Conservation (phyloP, 2,888 invertebrate species). For the Sisyra terminalis region DNA sequence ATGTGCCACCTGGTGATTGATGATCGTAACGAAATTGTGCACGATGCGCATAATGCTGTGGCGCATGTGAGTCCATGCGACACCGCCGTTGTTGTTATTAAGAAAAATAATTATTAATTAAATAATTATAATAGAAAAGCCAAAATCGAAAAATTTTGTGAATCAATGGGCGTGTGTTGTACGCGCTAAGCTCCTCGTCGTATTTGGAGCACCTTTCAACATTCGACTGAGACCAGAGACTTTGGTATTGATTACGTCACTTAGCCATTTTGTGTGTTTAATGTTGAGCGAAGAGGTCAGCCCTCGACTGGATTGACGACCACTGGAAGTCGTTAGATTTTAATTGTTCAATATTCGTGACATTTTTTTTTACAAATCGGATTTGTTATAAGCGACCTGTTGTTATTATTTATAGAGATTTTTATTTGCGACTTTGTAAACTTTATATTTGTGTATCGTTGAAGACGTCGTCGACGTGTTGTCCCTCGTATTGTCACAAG, state of each 20-base stretch:
- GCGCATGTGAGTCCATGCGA: constrained; percentile 7
- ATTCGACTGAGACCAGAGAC: background rate
- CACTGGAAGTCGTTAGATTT: background rate
- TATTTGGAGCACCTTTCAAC: constrained; percentile 7
- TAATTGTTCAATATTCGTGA: background rate
- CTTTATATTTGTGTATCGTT: background rate
- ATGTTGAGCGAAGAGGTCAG: constrained; percentile 11
- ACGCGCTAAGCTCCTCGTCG: background rate
- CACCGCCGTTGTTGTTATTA: constrained; percentile 6
- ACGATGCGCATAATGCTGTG: constrained; percentile 6
- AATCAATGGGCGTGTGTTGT: constrained; percentile 5
- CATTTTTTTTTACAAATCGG: background rate
- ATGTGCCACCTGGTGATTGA: background rate
- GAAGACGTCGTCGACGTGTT: background rate
- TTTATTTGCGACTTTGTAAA: background rate
- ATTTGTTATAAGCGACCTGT: background rate
- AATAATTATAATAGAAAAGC: background rate
- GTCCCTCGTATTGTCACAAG: background rate
- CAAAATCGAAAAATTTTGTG: background rate
- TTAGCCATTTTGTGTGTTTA: constrained; percentile 28
- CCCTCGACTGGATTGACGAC: constrained; percentile 7
- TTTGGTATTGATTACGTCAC: constrained; percentile 25
- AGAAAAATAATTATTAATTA: constrained; percentile 3
- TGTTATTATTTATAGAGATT: background rate
- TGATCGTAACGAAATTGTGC: background rate